Conservation (phyloP, 2,113 vertebrate species). For the Myotis lucifugus region DNA sequence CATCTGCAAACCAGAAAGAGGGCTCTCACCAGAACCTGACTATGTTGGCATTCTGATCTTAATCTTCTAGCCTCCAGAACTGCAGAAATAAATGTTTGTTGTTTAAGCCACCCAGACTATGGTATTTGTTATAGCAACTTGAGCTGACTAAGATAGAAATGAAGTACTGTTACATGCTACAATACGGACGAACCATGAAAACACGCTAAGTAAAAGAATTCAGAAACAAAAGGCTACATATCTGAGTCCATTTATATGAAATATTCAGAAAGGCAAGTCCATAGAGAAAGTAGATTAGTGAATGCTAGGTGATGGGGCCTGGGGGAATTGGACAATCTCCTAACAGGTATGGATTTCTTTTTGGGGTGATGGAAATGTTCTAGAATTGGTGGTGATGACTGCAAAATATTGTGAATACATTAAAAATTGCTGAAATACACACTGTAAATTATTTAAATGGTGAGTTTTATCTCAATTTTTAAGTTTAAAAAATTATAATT, state of each 20-base stretch:
- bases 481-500: not conserved
- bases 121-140: not conserved
- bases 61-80: not conserved
- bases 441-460: conserved; percentile 23
- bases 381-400: not conserved
- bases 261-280: conserved; percentile 18
- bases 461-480: conserved; percentile 1
- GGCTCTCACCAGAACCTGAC: not conserved
- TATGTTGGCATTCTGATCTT: not conserved
- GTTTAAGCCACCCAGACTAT: not conserved
- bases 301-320: not conserved
- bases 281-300: conserved; percentile 5
- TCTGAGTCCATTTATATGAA: not conserved
- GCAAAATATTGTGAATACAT: not conserved
- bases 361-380: not conserved
- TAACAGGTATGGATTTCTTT: conserved; percentile 7
- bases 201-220: not conserved
- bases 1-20: not conserved
- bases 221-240: conserved; percentile 13
- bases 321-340: not conserved
- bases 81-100: not conserved
- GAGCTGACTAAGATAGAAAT: not conserved
- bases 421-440: conserved; percentile 15
- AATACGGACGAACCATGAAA: conserved; percentile 31
- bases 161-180: not conserved